These are phyloP conservation scores for Pammene fasciana DNA, from an alignment of 2,888 invertebrate species.

Conservation along the genomic window DNA sequence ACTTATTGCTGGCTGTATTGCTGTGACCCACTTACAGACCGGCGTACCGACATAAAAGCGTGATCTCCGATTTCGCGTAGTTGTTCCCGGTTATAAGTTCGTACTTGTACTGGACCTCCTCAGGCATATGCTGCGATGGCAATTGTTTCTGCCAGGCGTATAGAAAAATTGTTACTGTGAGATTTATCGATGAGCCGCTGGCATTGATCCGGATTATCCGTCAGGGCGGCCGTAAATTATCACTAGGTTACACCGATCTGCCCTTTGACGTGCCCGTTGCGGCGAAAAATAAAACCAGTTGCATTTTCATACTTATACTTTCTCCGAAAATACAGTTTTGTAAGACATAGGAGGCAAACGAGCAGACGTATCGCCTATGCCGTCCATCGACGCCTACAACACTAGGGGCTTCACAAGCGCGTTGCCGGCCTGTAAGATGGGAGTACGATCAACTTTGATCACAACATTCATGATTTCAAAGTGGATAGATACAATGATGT, in stretches of 20 bases:
- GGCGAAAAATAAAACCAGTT: slow-evolving; percentile 24
- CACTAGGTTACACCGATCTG: slow-evolving; percentile 50
- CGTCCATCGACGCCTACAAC: too few relatives aligned
- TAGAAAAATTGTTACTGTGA: slow-evolving; percentile 57
- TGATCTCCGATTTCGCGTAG: background rate
- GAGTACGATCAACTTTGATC: too few relatives aligned
- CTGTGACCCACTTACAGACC: too few relatives aligned
- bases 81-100: background rate
- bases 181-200: slow-evolving; percentile 64
- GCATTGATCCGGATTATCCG: slow-evolving; percentile 66
- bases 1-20: too few relatives aligned
- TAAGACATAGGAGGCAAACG: too few relatives aligned
- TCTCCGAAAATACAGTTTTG: background rate
- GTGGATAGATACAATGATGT: too few relatives aligned
- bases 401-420: too few relatives aligned
- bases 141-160: slow-evolving; percentile 43
- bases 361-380: too few relatives aligned
- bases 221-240: slow-evolving; percentile 61
- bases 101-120: background rate
- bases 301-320: background rate
- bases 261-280: slow-evolving; percentile 38
- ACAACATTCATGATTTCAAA: too few relatives aligned
- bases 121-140: background rate
- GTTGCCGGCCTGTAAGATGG: too few relatives aligned
- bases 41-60: too few relatives aligned